Conservation (phyloP, 2,113 vertebrate genomes). For the Chauna torquata region DNA sequence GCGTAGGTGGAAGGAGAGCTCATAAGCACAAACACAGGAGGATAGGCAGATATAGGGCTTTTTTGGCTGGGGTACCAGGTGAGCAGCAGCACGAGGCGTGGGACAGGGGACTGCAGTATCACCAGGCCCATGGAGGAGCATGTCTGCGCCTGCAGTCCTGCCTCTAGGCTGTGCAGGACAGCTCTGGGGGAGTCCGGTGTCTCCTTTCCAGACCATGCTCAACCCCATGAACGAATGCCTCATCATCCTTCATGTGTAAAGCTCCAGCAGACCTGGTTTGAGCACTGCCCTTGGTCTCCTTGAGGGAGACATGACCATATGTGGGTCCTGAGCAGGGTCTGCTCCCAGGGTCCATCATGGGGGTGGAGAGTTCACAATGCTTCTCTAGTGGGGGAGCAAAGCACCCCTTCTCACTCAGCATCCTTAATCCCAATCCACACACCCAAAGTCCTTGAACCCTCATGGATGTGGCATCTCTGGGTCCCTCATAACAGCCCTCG, state of each 20-base stretch:
- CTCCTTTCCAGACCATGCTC: background rate
- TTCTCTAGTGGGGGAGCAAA: background rate
- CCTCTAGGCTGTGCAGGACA: background rate
- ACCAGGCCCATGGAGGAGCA: rapidly evolving
- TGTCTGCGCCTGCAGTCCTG: background rate
- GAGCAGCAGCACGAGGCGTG: background rate
- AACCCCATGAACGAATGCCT: background rate
- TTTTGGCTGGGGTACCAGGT: background rate
- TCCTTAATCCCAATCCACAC: background rate
- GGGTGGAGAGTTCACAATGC: background rate
- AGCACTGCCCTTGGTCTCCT: background rate
- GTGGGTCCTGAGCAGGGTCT: background rate
- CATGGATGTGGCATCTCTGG: background rate
- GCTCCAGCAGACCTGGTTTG: background rate
- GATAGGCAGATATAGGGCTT: background rate
- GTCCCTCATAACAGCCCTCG: background rate
- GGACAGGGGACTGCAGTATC: background rate
- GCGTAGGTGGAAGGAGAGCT: conserved; percentile 53
- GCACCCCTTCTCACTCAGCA: background rate
- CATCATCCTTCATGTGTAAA: background rate
- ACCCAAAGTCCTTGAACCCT: background rate
- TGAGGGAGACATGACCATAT: background rate
- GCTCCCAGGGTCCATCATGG: background rate
- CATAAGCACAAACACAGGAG: background rate
- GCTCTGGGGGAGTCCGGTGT: background rate